Evolutionary conservation across 2,888 invertebrate genomes (phyloP), one percentile per base, ranked within the genome.

Genomic region (Miltochrista miniata): DNA sequence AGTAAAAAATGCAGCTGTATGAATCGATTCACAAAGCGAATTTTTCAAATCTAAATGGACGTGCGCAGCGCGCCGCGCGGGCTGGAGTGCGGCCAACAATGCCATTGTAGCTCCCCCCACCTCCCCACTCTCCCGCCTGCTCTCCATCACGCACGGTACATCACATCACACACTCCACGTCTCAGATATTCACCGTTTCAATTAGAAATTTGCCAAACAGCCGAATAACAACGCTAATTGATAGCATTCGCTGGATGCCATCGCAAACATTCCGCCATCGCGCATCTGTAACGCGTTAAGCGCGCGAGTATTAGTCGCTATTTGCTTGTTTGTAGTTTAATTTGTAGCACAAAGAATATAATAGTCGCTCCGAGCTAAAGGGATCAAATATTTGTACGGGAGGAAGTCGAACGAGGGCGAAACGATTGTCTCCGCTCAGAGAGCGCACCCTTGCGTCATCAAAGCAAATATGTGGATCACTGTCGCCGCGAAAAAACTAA

Each of bases 401-500:
- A 56, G 56, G 61, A 63, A 61, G 52, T 56, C 59, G 62, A 59
- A 56, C 48, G 63, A 45, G 59, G 59, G 62, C 61, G 66, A 53
- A 15, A 55, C 48, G 57, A 67, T 59, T 64, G 68, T 68, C 68
- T 61, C 64, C 57, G 54, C 37, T 42, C 46, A 38, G 48, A 39
- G 33, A 41, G 35, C 43, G 42, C 52, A 59, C 44, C 36, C 56
- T 51, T 54, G 66, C 52, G 38, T 58, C 77, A 68, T 79, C 81
- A 82, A 83, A 83, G 83, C 81, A 74, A 78, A 61, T 76, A 82
- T 81, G 81, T 72, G 78, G 68, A 66, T 73, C 74, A 75, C 74
- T 79, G 86, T 84, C 87, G 79, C 83, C 84, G 79, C 84, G 84
- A 72, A 87, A 89, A 89, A 90, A 85, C 88, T 88, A 88, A 90